These are phyloP conservation scores for Meriones psammophilus DNA, from an alignment of 2,797 vertebrate genomes.

Conservation along the genomic window DNA sequence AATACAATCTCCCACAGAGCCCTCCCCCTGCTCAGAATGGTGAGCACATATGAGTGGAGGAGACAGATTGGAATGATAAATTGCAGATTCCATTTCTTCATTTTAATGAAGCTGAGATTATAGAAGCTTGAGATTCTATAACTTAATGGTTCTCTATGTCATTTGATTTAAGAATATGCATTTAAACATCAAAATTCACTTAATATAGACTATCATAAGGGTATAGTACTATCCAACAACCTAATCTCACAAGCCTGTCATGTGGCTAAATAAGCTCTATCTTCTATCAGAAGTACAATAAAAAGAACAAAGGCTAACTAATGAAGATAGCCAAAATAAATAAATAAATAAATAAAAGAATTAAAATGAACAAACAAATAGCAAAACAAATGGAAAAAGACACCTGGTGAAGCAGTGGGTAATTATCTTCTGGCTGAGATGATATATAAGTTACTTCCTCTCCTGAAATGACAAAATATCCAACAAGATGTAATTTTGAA, in stretches of 20 bases:
- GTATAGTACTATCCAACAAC: background rate
- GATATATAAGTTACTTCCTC: background rate
- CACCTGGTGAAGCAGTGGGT: background rate
- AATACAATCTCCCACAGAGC: background rate
- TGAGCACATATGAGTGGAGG: background rate
- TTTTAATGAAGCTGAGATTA: background rate
- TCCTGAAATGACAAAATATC: background rate
- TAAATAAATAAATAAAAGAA: background rate
- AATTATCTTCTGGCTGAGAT: background rate
- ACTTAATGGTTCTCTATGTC: background rate
- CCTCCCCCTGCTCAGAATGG: background rate
- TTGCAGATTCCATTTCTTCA: no score
- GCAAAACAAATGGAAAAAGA: background rate
- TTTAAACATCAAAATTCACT: background rate
- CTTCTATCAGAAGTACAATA: background rate
- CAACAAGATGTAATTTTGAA: background rate
- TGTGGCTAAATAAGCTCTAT: background rate
- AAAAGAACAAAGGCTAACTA: background rate
- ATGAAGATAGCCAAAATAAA: background rate
- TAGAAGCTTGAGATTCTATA: background rate
- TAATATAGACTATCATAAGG: background rate
- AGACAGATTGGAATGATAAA: background rate
- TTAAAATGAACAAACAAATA: background rate
- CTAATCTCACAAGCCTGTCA: background rate
- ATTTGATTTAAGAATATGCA: constrained; percentile 4